Evolutionary conservation across 2,888 invertebrate species (phyloP).

Genomic region (Cistogaster globosa): DNA sequence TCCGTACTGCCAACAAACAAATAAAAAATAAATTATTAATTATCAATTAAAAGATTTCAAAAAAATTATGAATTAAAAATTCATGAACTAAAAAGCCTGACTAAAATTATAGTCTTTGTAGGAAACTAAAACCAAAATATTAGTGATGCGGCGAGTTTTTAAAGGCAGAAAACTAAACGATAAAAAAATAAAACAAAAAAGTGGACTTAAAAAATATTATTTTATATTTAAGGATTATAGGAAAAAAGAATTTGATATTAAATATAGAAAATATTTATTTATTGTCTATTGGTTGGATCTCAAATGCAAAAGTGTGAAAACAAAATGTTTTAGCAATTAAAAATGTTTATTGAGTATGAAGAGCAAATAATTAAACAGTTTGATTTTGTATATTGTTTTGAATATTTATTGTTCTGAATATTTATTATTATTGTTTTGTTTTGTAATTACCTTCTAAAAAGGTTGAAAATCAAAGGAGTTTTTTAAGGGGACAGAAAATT

Average conservation of each 20-base stretch:
- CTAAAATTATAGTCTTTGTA: too few species aligned
- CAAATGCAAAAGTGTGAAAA: constrained; percentile 58
- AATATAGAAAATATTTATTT: constrained; percentile 10
- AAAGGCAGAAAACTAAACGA: neutral
- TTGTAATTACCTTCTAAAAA: constrained; percentile 83
- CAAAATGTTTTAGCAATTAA: constrained; percentile 17
- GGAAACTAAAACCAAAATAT: constrained; percentile 76
- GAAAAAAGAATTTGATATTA: neutral
- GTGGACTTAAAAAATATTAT: neutral
- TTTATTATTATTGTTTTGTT: constrained; percentile 24
- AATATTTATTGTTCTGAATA: constrained; percentile 27
- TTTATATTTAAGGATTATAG: constrained; percentile 8
- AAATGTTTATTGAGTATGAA: constrained; percentile 11
- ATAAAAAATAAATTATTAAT: too few species aligned
- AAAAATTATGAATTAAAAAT: too few species aligned
- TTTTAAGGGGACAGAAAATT: constrained; percentile 68
- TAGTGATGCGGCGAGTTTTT: constrained; percentile 76
- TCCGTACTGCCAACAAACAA: too few species aligned
- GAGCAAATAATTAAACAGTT: constrained; percentile 24
- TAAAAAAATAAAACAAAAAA: neutral
- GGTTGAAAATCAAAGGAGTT: constrained; percentile 81
- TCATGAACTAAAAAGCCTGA: too few species aligned
- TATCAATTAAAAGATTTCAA: too few species aligned
- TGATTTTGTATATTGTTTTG: constrained; percentile 61
- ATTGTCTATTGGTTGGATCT: constrained; percentile 9